Evolutionary conservation across 2,113 vertebrate species (phyloP).

Genomic region (Antennarius striatus): DNA sequence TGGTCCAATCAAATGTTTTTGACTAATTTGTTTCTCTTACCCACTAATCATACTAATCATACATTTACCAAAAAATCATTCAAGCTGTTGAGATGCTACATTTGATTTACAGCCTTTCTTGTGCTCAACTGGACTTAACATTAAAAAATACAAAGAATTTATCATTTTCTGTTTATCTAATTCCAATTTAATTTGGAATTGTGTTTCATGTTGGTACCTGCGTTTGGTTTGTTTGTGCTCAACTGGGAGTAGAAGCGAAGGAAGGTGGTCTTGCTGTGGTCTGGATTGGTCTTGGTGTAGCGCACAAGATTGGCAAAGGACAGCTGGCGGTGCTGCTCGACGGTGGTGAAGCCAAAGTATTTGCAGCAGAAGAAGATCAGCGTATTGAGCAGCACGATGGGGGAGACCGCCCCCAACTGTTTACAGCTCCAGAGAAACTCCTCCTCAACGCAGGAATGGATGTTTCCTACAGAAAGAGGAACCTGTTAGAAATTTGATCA

Average conservation of each 20-base stretch:
- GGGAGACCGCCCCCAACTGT: conserved; percentile 95
- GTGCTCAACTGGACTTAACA: too few relatives aligned
- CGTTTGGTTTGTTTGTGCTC: conserved; percentile 61
- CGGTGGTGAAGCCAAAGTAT: conserved; percentile 90
- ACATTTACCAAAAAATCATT: too few relatives aligned
- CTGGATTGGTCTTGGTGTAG: conserved; percentile 85
- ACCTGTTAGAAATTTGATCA: rapidly evolving
- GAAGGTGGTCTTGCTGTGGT: conserved; percentile 89
- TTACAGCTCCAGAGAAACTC: conserved; percentile 97
- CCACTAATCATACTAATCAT: too few relatives aligned
- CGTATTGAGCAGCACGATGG: conserved; percentile 96
- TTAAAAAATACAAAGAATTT: too few relatives aligned
- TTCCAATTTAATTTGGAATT: background rate
- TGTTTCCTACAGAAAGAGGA: conserved; percentile 75
- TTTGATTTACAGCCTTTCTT: too few relatives aligned
- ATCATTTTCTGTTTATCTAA: background rate
- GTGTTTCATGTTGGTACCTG: conserved; percentile 32
- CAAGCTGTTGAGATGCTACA: too few relatives aligned
- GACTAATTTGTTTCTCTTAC: too few relatives aligned
- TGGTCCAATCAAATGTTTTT: too few relatives aligned
- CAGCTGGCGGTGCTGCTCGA: conserved; percentile 91
- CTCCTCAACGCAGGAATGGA: conserved; percentile 94
- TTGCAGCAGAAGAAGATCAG: conserved; percentile 98
- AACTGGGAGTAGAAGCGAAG: conserved; percentile 92
- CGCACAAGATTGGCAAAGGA: conserved; percentile 95